These are phyloP conservation scores for Oxystoma pomonae DNA, from an alignment of 2,888 invertebrate species.

Conservation along the genomic window DNA sequence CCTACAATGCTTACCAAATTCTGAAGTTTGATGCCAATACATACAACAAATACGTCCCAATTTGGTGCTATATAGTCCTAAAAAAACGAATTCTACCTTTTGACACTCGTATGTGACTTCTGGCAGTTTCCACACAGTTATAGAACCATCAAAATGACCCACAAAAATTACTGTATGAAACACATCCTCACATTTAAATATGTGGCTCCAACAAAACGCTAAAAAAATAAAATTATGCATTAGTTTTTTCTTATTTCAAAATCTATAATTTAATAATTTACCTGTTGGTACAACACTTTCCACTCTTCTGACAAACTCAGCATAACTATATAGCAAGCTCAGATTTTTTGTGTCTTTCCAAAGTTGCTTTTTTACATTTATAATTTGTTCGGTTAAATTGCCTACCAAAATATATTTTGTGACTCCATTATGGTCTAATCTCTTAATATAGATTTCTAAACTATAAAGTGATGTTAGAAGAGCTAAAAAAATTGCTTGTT, in stretches of 20 bases:
- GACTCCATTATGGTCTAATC: slow-evolving; percentile 32
- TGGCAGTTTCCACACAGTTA: slow-evolving; percentile 39
- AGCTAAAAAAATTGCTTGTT: slow-evolving; percentile 34
- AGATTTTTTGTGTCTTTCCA: neutral
- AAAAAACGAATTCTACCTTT: slow-evolving; percentile 21
- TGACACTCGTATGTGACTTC: slow-evolving; percentile 6
- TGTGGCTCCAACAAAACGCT: slow-evolving; percentile 42
- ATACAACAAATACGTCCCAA: slow-evolving; percentile 33
- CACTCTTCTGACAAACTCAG: slow-evolving; percentile 37
- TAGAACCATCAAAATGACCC: slow-evolving; percentile 39
- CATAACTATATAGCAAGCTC: slow-evolving; percentile 23
- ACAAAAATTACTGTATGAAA: slow-evolving; percentile 36
- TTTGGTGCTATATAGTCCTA: slow-evolving; percentile 33
- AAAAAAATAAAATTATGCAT: slow-evolving; percentile 22
- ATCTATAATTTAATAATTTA: slow-evolving; percentile 18
- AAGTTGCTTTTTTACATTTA: slow-evolving; percentile 18
- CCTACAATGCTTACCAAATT: slow-evolving; percentile 26
- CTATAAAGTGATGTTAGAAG: slow-evolving; percentile 37
- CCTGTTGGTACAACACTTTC: slow-evolving; percentile 34
- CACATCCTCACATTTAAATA: slow-evolving; percentile 26
- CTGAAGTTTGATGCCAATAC: slow-evolving; percentile 34
- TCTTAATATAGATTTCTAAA: slow-evolving; percentile 38
- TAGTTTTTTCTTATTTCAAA: slow-evolving; percentile 2
- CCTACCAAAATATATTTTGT: slow-evolving; percentile 31
- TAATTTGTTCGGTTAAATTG: slow-evolving; percentile 37